Conservation (phyloP, 2,113 vertebrate genomes). For the Zosterops japonicus region DNA sequence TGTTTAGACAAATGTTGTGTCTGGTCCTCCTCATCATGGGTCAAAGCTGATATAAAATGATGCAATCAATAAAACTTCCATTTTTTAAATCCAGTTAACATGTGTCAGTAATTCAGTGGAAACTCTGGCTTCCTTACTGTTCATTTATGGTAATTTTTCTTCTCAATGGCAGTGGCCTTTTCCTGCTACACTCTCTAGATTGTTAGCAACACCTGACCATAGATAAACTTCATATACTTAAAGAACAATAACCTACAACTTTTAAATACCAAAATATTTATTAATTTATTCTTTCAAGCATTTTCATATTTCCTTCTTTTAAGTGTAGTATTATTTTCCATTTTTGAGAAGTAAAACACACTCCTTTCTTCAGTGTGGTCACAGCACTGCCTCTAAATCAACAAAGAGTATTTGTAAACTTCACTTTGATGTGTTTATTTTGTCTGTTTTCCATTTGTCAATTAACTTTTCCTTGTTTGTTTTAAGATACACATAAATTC, state of each 20-base stretch:
- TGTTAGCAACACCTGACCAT: not conserved
- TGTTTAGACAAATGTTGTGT: not conserved
- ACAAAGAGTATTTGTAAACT: not conserved
- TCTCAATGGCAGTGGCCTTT: not conserved
- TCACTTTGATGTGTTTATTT: not conserved
- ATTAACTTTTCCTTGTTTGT: not conserved
- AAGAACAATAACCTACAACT: not conserved
- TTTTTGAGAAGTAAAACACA: not conserved
- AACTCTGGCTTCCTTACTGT: not conserved
- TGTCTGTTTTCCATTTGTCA: not conserved
- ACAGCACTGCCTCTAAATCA: not conserved
- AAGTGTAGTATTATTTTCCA: not conserved
- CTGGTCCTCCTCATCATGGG: not conserved
- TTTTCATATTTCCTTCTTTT: not conserved
- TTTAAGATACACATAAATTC: not conserved
- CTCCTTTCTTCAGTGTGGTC: not conserved
- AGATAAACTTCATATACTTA: not conserved
- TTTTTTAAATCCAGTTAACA: not conserved
- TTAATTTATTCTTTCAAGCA: not conserved
- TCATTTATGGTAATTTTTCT: not conserved
- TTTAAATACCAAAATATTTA: not conserved
- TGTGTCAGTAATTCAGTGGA: not conserved
- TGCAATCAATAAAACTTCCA: not conserved
- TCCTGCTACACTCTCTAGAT: not conserved
- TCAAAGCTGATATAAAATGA: not conserved